Evolutionary conservation across 2,797 vertebrate genomes (phyloP), one percentile per base, ranked within the genome.

Genomic region (Eidolon dupreanum): DNA sequence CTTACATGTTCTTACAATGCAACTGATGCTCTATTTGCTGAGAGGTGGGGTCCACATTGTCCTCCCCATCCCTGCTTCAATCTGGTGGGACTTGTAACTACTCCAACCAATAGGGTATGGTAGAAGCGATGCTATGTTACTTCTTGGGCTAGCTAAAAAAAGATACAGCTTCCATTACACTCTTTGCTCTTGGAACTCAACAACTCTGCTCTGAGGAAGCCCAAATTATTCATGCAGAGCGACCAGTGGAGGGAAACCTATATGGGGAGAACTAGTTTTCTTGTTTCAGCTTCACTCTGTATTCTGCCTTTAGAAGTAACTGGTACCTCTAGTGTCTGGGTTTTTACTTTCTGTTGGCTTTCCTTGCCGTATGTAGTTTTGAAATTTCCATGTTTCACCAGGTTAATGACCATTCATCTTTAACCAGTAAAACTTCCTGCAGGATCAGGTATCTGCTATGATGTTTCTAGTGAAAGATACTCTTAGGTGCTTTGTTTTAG

Each of bases 401-500:
- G 28, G 49, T 89, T 65, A 77, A 49, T 88, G 57, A 20, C 22
- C 63, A 66, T 85, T 46, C 57, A 74, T 82, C 24, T 31, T 92
- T 66, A 73, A 46, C 61, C 46, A 92, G 26, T 73, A 83, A 79
- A 90, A 88, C 46, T 61, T 90, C 53, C 6, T 24, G 26, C 5
- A 90, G 57, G 63, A 24, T 61, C 41, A 79, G 59, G 31, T 75
- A n/a, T 88, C 88, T 96, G 65, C 11, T 89, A 8, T 66, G 26
- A 59, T 74, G 9, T 89, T 91, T 93, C 57, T 81, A 75, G 41
- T 91, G 38, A 88, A 94, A 92, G 41, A 41, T 7, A 38, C 57
- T 41, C 26, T 57, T 94, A 33, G 66, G n/a, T 84, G 36, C 26
- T 79, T 90, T 79, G 51, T 93, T 82, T 90, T 84, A 79, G 71